Evolutionary conservation across 2,888 invertebrate genomes (phyloP).

Genomic region (Drosophila cyrtoloma): DNA sequence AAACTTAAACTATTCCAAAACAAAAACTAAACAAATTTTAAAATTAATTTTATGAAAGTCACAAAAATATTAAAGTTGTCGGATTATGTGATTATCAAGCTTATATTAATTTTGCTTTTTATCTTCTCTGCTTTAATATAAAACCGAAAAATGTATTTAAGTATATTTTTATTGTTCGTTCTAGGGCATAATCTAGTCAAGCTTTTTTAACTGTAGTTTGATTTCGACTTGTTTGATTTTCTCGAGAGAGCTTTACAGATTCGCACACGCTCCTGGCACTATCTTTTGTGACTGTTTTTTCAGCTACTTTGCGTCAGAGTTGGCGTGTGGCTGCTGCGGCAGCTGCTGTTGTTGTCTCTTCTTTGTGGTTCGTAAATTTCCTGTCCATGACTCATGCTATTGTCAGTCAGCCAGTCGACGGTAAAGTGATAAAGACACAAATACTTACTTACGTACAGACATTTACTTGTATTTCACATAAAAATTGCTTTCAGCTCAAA

Average conservation of each 20-base stretch:
- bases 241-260: constrained; percentile 16
- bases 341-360: constrained; percentile 41
- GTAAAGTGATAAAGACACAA: constrained; percentile 63
- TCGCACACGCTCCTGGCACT: constrained; percentile 27
- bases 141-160: background rate
- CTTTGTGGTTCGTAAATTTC: constrained; percentile 67
- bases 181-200: background rate
- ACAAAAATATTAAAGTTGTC: background rate
- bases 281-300: constrained; percentile 36
- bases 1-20: background rate
- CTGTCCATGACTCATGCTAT: constrained; percentile 69
- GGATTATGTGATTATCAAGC: background rate
- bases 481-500: constrained; percentile 55
- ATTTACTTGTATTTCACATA: constrained; percentile 33
- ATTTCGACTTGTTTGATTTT: constrained; percentile 29
- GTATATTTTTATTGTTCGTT: background rate
- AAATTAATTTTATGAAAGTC: background rate
- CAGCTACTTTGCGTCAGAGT: constrained; percentile 47
- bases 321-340: constrained; percentile 46
- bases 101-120: background rate
- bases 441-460: constrained; percentile 30
- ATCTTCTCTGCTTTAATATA: background rate
- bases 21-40: background rate
- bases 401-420: constrained; percentile 51
- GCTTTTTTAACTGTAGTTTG: background rate